phyloP scores from a whole-genome alignment of 2,113 vertebrate genomes.

The Ceyx cyanopectus region DNA sequence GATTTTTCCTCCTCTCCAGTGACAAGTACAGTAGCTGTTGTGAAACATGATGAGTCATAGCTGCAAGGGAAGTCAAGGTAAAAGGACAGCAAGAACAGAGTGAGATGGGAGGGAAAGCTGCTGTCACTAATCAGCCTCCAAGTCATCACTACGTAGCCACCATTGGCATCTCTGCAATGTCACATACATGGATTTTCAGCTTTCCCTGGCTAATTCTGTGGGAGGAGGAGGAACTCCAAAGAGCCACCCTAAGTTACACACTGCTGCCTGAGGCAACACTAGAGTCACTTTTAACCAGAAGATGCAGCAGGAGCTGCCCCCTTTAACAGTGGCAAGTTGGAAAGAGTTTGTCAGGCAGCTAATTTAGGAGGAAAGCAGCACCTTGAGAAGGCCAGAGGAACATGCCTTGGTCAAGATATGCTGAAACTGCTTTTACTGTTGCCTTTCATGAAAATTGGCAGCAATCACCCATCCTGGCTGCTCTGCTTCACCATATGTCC shows the following conservation, averaged over 20 bases:
- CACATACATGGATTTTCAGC: neutral
- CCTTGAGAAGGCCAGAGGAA: neutral
- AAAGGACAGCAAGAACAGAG: neutral
- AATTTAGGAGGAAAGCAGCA: neutral
- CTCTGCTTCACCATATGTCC: slow-evolving; percentile 24
- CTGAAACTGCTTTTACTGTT: neutral
- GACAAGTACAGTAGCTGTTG: neutral
- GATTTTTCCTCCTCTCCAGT: neutral
- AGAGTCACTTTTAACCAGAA: neutral
- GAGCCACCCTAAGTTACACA: neutral
- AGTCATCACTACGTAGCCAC: neutral
- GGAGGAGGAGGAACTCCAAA: neutral
- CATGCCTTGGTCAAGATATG: neutral
- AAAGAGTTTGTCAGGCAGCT: neutral
- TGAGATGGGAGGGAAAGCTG: neutral
- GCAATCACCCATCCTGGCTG: neutral
- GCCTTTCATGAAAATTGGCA: slow-evolving; percentile 13
- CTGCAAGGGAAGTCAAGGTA: neutral
- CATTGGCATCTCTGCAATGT: neutral
- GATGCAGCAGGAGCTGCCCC: neutral
- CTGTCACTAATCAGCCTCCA: neutral
- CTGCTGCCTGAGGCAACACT: neutral
- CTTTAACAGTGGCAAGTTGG: neutral
- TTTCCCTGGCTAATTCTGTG: neutral
- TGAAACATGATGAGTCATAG: slow-evolving; percentile 36